Evolutionary conservation across 2,797 vertebrate genomes (phyloP).

Genomic region (Cephalopachus bancanus): DNA sequence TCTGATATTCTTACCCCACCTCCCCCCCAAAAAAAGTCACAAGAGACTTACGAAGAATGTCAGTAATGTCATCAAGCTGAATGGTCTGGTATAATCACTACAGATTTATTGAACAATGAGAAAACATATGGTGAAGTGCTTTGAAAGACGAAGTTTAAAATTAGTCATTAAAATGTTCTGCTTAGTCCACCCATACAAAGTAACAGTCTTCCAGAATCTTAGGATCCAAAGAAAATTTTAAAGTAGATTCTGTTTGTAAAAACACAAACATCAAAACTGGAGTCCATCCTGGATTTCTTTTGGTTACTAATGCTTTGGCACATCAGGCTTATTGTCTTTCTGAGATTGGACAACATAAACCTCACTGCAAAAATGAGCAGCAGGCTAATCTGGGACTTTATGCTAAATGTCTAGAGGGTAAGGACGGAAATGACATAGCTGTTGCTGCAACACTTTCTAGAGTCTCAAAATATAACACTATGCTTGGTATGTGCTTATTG

Average conservation of each 20-base stretch:
- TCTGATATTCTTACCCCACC: not conserved
- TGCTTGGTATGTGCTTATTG: not conserved
- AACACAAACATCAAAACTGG: not conserved
- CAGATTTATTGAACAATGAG: rapidly evolving
- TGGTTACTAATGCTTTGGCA: not conserved
- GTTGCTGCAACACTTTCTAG: no score
- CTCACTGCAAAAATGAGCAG: not conserved
- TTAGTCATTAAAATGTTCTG: not conserved
- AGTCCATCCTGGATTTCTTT: not conserved
- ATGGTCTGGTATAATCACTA: not conserved
- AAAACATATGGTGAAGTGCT: not conserved
- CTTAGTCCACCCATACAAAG: not conserved
- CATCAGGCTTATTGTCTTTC: not conserved
- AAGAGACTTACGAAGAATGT: not conserved
- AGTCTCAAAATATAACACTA: not conserved
- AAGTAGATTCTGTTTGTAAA: not conserved
- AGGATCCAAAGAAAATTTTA: not conserved
- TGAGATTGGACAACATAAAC: not conserved
- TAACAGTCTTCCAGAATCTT: not conserved
- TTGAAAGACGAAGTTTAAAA: not conserved
- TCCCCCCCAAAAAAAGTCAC: not conserved
- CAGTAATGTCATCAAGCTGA: not conserved
- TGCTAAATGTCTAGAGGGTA: not conserved
- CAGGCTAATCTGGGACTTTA: not conserved
- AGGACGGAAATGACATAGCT: not conserved